Evolutionary conservation across 2,797 vertebrate species (phyloP).

Genomic region (Sebastes ruberrimus): DNA sequence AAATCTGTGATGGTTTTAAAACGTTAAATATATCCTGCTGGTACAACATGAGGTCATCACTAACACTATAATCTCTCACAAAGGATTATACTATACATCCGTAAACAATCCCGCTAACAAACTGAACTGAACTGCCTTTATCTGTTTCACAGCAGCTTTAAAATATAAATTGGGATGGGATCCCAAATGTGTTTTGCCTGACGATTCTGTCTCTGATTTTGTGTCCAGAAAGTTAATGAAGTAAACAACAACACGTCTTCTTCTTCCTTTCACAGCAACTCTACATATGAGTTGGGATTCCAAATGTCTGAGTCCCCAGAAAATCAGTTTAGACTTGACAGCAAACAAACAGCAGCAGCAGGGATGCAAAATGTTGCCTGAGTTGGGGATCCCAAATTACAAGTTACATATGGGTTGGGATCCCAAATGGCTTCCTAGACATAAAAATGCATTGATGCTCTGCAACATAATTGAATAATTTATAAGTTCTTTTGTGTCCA

Average conservation of each 20-base stretch:
- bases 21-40: neutral
- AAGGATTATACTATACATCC: neutral
- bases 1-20: neutral
- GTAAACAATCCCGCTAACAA: neutral
- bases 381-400: neutral
- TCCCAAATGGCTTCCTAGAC: neutral
- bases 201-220: neutral
- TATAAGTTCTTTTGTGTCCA: too few relatives aligned
- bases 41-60: neutral
- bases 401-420: neutral
- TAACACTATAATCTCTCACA: neutral
- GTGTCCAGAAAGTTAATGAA: neutral
- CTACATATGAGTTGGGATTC: neutral
- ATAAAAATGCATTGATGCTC: too few relatives aligned
- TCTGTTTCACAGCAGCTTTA: neutral
- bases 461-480: too few relatives aligned
- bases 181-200: neutral
- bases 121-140: neutral
- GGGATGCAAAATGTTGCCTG: neutral
- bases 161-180: neutral
- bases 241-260: neutral
- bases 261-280: neutral
- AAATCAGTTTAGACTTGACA: too few relatives aligned
- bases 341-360: too few relatives aligned
- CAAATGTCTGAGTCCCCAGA: neutral